Evolutionary conservation across 2,113 vertebrate genomes (phyloP).

Genomic region (Phylloscopus trochiloides): DNA sequence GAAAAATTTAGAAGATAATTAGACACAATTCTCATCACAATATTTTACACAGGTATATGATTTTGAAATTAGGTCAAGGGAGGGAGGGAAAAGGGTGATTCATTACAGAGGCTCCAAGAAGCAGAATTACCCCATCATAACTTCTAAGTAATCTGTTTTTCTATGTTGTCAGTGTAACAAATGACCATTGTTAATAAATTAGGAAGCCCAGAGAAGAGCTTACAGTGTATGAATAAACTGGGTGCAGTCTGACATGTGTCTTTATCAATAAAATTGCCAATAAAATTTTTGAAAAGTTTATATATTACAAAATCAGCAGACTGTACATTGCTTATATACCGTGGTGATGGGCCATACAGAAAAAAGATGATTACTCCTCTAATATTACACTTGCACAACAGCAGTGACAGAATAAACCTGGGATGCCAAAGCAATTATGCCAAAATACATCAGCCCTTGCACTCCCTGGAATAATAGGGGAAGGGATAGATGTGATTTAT

Average conservation of each 20-base stretch:
- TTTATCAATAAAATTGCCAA: slow-evolving; percentile 43
- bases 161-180: slow-evolving; percentile 65
- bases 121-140: slow-evolving; percentile 74
- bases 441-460: slow-evolving; percentile 3
- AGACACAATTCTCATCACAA: slow-evolving; percentile 64
- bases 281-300: slow-evolving; percentile 8
- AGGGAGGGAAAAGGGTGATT: slow-evolving; percentile 71
- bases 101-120: slow-evolving; percentile 62
- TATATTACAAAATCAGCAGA: neutral
- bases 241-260: slow-evolving; percentile 43
- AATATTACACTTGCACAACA: neutral
- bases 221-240: slow-evolving; percentile 59
- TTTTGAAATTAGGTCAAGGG: slow-evolving; percentile 78
- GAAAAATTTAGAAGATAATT: slow-evolving; percentile 72
- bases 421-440: neutral
- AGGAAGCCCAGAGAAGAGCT: slow-evolving; percentile 64
- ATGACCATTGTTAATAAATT: slow-evolving; percentile 69
- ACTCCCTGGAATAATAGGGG: slow-evolving; percentile 47
- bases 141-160: slow-evolving; percentile 74
- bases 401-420: slow-evolving; percentile 15
- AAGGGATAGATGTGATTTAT: slow-evolving; percentile 53
- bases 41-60: slow-evolving; percentile 74
- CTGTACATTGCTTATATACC: neutral
- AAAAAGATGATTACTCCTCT: neutral
- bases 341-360: neutral